phyloP scores from a whole-genome alignment of 2,797 vertebrate genomes.

The Lepus townsendii region DNA sequence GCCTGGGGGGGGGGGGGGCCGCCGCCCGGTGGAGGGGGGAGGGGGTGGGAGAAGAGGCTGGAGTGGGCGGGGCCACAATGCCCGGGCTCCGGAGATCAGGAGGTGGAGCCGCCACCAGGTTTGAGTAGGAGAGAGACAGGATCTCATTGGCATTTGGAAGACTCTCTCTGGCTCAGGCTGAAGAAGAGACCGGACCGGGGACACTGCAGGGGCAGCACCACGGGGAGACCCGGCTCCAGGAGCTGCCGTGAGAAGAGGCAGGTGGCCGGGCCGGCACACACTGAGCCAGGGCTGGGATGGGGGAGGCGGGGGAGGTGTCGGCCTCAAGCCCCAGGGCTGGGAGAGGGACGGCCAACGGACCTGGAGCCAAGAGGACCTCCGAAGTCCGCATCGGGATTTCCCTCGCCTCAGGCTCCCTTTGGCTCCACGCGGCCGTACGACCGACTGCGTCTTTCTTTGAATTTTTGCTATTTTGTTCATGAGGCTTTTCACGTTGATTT shows the following conservation, averaged over 20 bases:
- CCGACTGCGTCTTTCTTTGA: background rate
- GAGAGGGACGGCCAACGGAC: background rate
- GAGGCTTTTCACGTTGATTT: background rate
- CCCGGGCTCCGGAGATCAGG: background rate
- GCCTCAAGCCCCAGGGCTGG: background rate
- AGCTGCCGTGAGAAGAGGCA: no score
- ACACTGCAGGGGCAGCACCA: fast-evolving
- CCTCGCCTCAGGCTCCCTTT: background rate
- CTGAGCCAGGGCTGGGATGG: no score
- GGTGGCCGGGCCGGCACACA: background rate
- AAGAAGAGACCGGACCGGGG: background rate
- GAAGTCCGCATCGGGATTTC: fast-evolving
- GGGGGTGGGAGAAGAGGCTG: no score
- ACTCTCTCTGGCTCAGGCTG: background rate
- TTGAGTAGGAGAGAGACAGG: background rate
- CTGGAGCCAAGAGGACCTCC: background rate
- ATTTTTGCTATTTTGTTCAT: background rate
- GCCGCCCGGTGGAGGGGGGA: background rate
- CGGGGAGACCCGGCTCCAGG: no score
- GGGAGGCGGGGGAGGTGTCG: fast-evolving
- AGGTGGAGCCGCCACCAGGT: background rate
- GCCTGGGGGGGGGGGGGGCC: background rate
- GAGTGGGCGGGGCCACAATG: fast-evolving
- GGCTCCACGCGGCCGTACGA: no score
- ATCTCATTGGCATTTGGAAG: background rate